phyloP scores from a whole-genome alignment of 2,113 vertebrate species.

The Fulica atra region DNA sequence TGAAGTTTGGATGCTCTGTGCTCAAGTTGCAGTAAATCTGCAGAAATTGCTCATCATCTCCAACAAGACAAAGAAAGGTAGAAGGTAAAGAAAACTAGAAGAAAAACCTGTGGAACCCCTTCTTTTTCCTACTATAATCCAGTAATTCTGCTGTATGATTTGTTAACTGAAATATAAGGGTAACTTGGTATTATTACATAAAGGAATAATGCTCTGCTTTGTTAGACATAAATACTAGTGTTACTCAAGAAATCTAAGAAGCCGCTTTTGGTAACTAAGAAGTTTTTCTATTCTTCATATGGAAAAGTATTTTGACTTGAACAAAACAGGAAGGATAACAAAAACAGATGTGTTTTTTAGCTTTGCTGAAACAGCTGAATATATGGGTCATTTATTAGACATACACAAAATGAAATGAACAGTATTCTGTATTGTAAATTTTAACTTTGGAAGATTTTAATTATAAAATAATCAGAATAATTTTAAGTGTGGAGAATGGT shows the following conservation, averaged over 20 bases:
- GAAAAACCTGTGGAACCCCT: not conserved
- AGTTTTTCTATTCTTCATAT: not conserved
- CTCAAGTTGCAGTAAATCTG: not conserved
- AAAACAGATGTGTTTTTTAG: constrained; percentile 17
- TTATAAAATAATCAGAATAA: not conserved
- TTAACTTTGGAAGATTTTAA: not conserved
- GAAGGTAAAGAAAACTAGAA: not conserved
- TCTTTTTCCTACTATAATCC: not conserved
- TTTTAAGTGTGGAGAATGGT: not conserved
- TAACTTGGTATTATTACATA: not conserved
- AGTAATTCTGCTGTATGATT: not conserved
- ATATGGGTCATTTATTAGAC: not conserved
- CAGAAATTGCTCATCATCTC: not conserved
- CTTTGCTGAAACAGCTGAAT: not conserved
- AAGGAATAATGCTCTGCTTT: not conserved
- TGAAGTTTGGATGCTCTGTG: not conserved
- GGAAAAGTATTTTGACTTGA: not conserved
- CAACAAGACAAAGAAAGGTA: not conserved
- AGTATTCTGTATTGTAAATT: not conserved
- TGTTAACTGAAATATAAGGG: not conserved
- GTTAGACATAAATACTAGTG: not conserved
- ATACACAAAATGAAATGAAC: not conserved
- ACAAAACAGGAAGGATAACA: constrained; percentile 18
- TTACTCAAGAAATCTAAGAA: not conserved
- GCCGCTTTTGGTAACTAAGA: not conserved